A percentile compares a stretch with the other conserved stretches of the same genome.
Evolutionary conservation across 2,888 invertebrate species (phyloP).

Genomic region (Tethea ocularis): DNA sequence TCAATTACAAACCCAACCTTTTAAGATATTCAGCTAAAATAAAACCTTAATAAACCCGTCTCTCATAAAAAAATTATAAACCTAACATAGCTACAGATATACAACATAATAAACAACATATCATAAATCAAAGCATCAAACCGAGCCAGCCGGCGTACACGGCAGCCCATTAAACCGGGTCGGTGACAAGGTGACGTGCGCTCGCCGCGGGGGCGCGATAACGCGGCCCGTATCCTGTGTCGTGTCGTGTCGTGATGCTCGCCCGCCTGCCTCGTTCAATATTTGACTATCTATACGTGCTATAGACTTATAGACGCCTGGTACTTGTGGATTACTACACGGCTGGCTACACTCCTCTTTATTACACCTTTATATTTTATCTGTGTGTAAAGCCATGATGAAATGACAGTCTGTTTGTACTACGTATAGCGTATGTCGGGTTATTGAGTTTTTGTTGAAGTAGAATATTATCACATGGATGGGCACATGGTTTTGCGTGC

Average conservation of each 20-base stretch:
- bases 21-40: not conserved
- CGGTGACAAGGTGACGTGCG: slow-evolving; percentile 80
- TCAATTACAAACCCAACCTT: not conserved
- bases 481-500: not conserved
- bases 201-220: slow-evolving; percentile 71
- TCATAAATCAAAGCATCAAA: slow-evolving; percentile 68
- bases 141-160: slow-evolving; percentile 53
- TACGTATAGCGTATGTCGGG: not conserved
- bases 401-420: not conserved
- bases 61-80: not conserved
- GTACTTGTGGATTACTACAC: slow-evolving; percentile 61
- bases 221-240: slow-evolving; percentile 71
- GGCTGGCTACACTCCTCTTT: slow-evolving; percentile 37
- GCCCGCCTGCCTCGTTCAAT: slow-evolving; percentile 61
- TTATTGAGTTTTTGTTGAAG: slow-evolving; percentile 4
- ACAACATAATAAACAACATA: slow-evolving; percentile 29
- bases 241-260: slow-evolving; percentile 58
- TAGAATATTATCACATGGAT: slow-evolving; percentile 2
- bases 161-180: slow-evolving; percentile 78
- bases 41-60: not conserved
- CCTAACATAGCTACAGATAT: slow-evolving; percentile 2
- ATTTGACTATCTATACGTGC: slow-evolving; percentile 56
- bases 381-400: slow-evolving; percentile 4
- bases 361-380: slow-evolving; percentile 9
- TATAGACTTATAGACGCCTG: slow-evolving; percentile 63